These are phyloP conservation scores for Limnodromus scolopaceus DNA, from an alignment of 2,797 vertebrate species.

Conservation along the genomic window DNA sequence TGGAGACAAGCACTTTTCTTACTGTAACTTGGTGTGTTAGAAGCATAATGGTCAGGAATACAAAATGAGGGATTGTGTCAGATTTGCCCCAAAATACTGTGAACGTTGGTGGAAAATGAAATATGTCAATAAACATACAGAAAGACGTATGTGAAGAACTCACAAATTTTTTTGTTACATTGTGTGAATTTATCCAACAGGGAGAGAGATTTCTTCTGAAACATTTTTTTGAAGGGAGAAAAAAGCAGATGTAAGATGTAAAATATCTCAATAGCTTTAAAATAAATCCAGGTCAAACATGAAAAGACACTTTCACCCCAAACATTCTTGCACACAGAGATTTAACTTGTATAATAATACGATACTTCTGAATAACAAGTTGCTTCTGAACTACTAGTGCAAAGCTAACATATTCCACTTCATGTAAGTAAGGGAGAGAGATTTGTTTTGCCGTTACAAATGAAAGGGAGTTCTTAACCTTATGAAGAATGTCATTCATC, in stretches of 20 bases:
- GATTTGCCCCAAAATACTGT: background rate
- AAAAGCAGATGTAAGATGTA: background rate
- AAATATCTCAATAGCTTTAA: background rate
- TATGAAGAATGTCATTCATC: background rate
- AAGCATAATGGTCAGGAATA: background rate
- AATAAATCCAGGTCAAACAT: background rate
- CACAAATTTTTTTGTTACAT: background rate
- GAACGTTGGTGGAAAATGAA: background rate
- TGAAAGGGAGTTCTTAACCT: background rate
- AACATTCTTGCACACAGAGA: background rate
- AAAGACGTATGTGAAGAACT: background rate
- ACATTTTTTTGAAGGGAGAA: background rate
- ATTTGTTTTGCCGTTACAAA: background rate
- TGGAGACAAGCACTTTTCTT: background rate
- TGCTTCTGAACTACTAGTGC: background rate
- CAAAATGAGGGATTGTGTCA: background rate
- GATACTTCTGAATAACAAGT: background rate
- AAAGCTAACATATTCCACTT: background rate
- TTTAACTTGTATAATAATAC: background rate
- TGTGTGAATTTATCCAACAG: background rate
- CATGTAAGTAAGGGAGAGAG: background rate
- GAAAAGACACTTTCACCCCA: background rate
- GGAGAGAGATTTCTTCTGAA: background rate
- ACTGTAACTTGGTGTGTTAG: background rate
- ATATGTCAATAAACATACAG: background rate